phyloP scores from a whole-genome alignment of 1,140 invertebrate genomes.

The Penaeus japonicus region DNA sequence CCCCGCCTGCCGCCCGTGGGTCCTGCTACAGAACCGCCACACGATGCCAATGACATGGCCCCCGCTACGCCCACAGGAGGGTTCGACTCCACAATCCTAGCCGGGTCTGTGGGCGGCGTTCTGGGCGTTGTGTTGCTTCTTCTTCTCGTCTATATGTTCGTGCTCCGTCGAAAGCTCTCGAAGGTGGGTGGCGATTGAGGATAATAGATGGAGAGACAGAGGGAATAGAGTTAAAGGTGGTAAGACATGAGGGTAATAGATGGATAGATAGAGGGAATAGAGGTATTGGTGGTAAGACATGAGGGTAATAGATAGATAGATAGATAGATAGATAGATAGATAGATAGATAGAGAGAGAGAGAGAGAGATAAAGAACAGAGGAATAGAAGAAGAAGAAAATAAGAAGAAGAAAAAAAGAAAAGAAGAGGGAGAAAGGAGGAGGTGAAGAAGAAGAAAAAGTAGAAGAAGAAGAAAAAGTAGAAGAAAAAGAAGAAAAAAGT shows the following conservation, averaged over 20 bases:
- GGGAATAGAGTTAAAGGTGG: not conserved
- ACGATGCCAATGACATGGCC: not conserved
- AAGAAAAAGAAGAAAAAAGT: too few relatives aligned
- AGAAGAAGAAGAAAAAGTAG: too few relatives aligned
- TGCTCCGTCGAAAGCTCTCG: not conserved
- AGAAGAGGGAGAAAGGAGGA: too few relatives aligned
- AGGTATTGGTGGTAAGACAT: too few relatives aligned
- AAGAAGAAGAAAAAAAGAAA: too few relatives aligned
- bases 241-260: not conserved
- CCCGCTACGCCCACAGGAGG: not conserved
- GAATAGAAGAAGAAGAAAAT: too few relatives aligned
- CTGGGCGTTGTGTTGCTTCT: not conserved
- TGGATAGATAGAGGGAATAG: not conserved
- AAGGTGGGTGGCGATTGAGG: not conserved
- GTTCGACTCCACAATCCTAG: not conserved
- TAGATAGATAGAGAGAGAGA: too few relatives aligned
- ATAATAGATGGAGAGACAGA: not conserved
- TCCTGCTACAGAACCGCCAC: not conserved
- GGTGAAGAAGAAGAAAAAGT: too few relatives aligned
- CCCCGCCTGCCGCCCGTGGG: not conserved
- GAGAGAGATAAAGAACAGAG: too few relatives aligned
- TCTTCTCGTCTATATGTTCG: constrained; percentile 28
- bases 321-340: too few relatives aligned
- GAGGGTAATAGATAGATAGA: too few relatives aligned
- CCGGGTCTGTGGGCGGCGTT: not conserved